Conservation (phyloP, 92 coral and sea anemone species). For the Parazoanthus swiftii region DNA sequence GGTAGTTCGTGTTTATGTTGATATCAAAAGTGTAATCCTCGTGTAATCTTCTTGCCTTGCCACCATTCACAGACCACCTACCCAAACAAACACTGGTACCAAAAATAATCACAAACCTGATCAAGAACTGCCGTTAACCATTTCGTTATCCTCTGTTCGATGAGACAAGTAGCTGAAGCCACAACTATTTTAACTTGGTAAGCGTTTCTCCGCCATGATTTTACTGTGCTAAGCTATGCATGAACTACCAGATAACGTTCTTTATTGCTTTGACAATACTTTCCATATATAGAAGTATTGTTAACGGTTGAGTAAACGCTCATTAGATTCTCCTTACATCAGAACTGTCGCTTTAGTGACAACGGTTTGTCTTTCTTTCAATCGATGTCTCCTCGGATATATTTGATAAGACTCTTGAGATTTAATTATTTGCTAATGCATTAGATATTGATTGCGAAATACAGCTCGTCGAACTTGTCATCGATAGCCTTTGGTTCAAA, state of each 20-base stretch:
- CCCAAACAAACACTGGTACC: constrained; percentile 41
- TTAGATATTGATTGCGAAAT: neutral
- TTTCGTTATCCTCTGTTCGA: neutral
- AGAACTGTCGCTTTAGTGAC: constrained; percentile 3
- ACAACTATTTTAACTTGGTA: neutral
- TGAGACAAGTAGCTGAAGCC: neutral
- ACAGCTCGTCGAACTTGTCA: neutral
- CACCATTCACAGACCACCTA: constrained; percentile 14
- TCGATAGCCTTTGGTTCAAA: neutral
- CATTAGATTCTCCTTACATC: constrained; percentile 26
- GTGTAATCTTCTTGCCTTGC: constrained; percentile 19
- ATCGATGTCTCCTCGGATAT: neutral
- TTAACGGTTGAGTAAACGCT: constrained; percentile 10
- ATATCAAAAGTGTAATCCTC: constrained; percentile 15
- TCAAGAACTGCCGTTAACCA: neutral
- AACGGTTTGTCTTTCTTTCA: neutral
- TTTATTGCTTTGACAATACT: constrained; percentile 15
- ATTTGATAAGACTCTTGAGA: constrained; percentile 14
- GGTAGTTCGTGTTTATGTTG: constrained; percentile 26
- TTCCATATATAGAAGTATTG: constrained; percentile 24
- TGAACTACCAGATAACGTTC: constrained; percentile 27
- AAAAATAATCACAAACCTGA: neutral
- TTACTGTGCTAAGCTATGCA: constrained; percentile 37
- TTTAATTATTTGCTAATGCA: neutral
- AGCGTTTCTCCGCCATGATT: constrained; percentile 25